Evolutionary conservation across 2,797 vertebrate genomes (phyloP), one percentile per base, ranked within the genome.

Genomic region (Squalus acanthias): DNA sequence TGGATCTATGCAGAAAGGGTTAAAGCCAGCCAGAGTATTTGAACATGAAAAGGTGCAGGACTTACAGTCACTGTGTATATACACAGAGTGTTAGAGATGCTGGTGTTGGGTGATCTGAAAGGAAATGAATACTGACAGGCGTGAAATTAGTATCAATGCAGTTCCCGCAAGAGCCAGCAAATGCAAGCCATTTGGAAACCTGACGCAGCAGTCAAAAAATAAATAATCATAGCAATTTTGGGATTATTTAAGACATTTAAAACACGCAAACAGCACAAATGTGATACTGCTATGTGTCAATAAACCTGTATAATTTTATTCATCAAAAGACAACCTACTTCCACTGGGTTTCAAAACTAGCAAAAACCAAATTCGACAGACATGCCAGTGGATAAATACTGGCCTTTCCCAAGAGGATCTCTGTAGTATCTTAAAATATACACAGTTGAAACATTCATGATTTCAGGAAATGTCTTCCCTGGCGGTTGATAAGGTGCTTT

Each of bases 71-170:
- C 85, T 8, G 46, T 6, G 46, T 53, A 53, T 91, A 12, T 13
- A 69, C 60, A 57, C 33, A 94, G 7, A 95, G 17, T 39, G 20
- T 95, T 70, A 46, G 39, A 53, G 33, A 39, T 65, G 63, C n/a
- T 63, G 57, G 12, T 60, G 57, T n/a, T n/a, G 65, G 89, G 67
- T 53, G 93, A 72, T 50, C n/a, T 20, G 65, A 53, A 70, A 50
- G 24, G 67, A 72, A 95, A 69, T 95, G 39, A 94, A 46, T 69
- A 94, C 65, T 94, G 92, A 94, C 65, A 94, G 20, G 65, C n/a
- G 39, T 72, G 67, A 72, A 72, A 53, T 95, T 70, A 50, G 2
- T 26, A 72, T 95, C 69, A 53, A 57, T n/a, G 50, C 10, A 95
- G 12, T 95, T 50, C 39, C 39, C 13, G 10, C 69, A 95, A 74